These are phyloP conservation scores for Cryptophagus acutangulus DNA, from an alignment of 2,888 invertebrate species.

Conservation along the genomic window DNA sequence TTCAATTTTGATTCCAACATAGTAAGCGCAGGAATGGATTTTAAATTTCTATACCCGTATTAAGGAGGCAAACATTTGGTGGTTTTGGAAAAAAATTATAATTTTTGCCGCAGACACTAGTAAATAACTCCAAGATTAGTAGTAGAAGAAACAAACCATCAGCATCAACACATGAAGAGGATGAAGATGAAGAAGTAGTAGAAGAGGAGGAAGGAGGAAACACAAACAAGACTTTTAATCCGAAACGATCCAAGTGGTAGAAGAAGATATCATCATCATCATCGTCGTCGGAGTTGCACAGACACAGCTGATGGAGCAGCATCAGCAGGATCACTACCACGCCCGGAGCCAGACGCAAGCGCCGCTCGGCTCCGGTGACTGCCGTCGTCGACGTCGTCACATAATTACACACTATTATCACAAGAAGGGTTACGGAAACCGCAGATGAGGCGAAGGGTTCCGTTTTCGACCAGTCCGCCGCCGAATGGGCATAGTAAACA, in stretches of 20 bases:
- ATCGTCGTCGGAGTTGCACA: constrained; percentile 30
- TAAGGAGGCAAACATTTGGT: no score
- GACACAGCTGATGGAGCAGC: constrained; percentile 44
- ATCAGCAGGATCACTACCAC: constrained; percentile 46
- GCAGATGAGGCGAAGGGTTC: constrained; percentile 35
- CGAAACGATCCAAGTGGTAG: constrained; percentile 19
- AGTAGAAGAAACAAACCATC: not conserved
- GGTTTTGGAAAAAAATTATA: no score
- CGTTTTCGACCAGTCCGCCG: constrained; percentile 22
- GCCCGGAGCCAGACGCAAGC: constrained; percentile 44
- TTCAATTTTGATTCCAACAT: no score
- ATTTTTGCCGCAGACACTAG: constrained; percentile 1
- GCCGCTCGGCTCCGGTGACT: constrained; percentile 19
- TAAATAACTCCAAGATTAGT: not conserved
- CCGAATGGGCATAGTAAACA: constrained; percentile 26
- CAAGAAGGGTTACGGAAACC: constrained; percentile 43
- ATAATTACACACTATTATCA: constrained; percentile 50
- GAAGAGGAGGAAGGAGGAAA: constrained; percentile 13
- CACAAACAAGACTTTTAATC: constrained; percentile 14
- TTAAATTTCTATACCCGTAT: no score
- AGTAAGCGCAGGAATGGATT: no score
- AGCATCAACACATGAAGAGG: not conserved
- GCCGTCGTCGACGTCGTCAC: constrained; percentile 31
- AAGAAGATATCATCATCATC: no score
- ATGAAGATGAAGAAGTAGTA: constrained; percentile 10